phyloP scores from a whole-genome alignment of 2,797 vertebrate genomes.

The Pangasius larnaudii region DNA sequence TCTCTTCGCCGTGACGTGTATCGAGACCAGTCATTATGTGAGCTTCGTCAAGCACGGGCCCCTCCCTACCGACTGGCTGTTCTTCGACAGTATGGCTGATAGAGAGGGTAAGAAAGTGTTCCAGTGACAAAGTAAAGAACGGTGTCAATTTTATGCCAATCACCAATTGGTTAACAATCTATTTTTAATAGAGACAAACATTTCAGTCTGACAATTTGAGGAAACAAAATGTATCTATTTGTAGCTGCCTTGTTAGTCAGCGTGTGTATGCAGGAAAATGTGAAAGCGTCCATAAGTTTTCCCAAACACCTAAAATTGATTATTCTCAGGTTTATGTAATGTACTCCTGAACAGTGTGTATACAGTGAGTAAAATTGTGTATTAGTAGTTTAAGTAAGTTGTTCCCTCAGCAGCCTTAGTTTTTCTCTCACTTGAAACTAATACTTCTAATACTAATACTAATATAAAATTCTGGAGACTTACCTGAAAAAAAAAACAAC shows the following conservation, averaged over 20 bases:
- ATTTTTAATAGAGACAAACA: neutral
- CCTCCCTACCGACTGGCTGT: slow-evolving; percentile 76
- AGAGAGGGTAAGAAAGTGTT: slow-evolving; percentile 73
- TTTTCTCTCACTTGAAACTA: neutral
- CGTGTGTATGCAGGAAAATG: neutral
- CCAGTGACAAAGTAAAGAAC: neutral
- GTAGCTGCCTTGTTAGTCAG: neutral
- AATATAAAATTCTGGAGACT: too few species aligned
- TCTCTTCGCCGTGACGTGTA: slow-evolving; percentile 84
- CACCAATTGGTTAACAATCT: neutral
- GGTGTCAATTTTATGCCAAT: neutral
- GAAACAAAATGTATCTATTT: neutral
- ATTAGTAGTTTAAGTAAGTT: neutral
- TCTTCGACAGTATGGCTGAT: slow-evolving; percentile 89
- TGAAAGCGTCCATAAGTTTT: neutral
- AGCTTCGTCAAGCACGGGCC: slow-evolving; percentile 81
- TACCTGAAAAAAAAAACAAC: too few species aligned
- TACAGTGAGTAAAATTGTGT: neutral
- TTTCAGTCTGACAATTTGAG: neutral
- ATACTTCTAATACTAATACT: too few species aligned
- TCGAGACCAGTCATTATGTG: slow-evolving; percentile 87
- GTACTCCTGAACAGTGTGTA: neutral
- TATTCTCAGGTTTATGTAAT: neutral
- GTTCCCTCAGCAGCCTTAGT: neutral
- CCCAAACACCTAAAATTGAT: neutral